Conservation (phyloP, 2,888 invertebrate species). For the Mesoligia furuncula region DNA sequence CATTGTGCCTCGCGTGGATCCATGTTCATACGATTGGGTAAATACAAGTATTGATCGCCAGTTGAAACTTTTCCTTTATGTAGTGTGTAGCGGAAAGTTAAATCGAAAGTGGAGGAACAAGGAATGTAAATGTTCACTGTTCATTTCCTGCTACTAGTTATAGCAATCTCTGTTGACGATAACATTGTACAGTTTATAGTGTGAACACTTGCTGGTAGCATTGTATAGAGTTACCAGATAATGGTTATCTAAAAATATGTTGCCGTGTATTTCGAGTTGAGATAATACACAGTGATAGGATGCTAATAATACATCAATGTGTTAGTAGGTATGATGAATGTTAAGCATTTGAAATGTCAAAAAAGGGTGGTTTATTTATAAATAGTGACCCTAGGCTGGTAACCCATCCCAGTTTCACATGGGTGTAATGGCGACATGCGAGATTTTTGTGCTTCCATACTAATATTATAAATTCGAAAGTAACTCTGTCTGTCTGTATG, state of each 20-base stretch:
- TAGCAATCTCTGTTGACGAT: conserved; percentile 38
- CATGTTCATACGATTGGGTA: not conserved
- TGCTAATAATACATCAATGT: conserved; percentile 6
- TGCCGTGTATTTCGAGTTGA: conserved; percentile 26
- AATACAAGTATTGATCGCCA: not conserved
- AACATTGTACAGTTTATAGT: conserved; percentile 35
- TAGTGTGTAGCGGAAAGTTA: too few relatives aligned
- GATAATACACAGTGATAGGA: conserved; percentile 24
- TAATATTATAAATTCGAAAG: too few relatives aligned
- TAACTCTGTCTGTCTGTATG: too few relatives aligned
- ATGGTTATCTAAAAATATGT: conserved; percentile 53
- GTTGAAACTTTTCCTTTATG: not conserved
- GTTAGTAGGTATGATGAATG: not conserved
- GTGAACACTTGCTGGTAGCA: conserved; percentile 40
- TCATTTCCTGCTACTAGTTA: conserved; percentile 30
- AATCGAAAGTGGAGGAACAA: conserved; percentile 18
- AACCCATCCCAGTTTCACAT: not conserved
- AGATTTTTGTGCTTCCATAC: not conserved
- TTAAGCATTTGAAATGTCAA: not conserved
- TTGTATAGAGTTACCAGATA: conserved; percentile 54
- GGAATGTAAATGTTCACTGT: conserved; percentile 14
- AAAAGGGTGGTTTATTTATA: not conserved
- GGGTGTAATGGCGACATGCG: not conserved
- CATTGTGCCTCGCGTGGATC: not conserved
- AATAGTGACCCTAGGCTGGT: not conserved